phyloP scores from a whole-genome alignment of 2,888 invertebrate genomes.

The Sturmia bella region DNA sequence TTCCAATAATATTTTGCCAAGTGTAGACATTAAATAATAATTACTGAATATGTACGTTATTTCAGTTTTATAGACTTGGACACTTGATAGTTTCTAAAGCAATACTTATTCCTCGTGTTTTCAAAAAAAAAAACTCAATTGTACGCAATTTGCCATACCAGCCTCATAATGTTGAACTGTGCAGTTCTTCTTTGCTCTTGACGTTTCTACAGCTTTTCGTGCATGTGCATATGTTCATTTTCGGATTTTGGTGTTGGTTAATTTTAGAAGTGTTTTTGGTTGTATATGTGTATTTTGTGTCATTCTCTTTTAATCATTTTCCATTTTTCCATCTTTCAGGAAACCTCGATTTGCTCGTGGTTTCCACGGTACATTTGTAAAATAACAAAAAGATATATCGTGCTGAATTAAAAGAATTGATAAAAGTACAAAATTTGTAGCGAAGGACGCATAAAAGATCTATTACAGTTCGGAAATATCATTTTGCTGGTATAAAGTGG shows the following conservation, averaged over 20 bases:
- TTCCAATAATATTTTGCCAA: too few species aligned
- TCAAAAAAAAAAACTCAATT: too few species aligned
- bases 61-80: too few species aligned
- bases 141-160: not conserved
- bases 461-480: slow-evolving; percentile 33
- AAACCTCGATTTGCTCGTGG: slow-evolving; percentile 80
- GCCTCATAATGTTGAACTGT: slow-evolving; percentile 15
- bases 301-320: slow-evolving; percentile 71
- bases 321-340: slow-evolving; percentile 71
- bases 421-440: slow-evolving; percentile 19
- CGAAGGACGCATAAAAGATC: not conserved
- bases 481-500: slow-evolving; percentile 17
- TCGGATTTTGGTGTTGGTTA: slow-evolving; percentile 40
- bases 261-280: slow-evolving; percentile 59
- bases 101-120: too few species aligned
- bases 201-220: slow-evolving; percentile 70
- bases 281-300: slow-evolving; percentile 74
- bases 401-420: slow-evolving; percentile 20
- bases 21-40: too few species aligned
- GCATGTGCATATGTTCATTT: slow-evolving; percentile 61
- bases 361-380: slow-evolving; percentile 73
- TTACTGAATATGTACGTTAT: too few species aligned
- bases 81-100: too few species aligned
- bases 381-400: slow-evolving; percentile 41
- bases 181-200: slow-evolving; percentile 64